Conservation (phyloP, 2,113 vertebrate species). For the Sinosuthora webbiana region DNA sequence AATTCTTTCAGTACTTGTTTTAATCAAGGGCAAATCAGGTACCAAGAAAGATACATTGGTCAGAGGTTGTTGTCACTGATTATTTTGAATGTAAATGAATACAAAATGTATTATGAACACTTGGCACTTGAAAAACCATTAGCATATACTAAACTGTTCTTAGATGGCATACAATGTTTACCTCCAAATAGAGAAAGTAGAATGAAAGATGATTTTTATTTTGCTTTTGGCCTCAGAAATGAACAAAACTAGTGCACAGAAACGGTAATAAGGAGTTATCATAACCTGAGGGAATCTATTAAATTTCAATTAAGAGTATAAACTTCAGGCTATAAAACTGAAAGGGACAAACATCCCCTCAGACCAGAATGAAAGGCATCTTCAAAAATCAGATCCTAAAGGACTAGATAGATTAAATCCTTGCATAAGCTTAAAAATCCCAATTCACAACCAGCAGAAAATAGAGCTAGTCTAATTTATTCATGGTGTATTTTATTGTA, state of each 20-base stretch:
- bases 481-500: constrained; percentile 28
- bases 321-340: constrained; percentile 47
- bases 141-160: background rate
- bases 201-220: background rate
- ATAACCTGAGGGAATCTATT: constrained; percentile 56
- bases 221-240: background rate
- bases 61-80: background rate
- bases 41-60: background rate
- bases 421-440: constrained; percentile 52
- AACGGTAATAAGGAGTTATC: constrained; percentile 6
- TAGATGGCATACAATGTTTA: background rate
- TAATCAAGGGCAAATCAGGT: background rate
- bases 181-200: background rate
- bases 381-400: constrained; percentile 62
- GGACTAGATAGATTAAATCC: constrained; percentile 65
- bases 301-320: constrained; percentile 60
- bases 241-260: background rate
- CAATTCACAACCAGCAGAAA: constrained; percentile 54
- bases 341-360: constrained; percentile 61
- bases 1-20: background rate
- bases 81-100: background rate
- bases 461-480: constrained; percentile 59
- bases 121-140: background rate
- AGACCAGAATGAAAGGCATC: constrained; percentile 65
- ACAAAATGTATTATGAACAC: background rate